These are phyloP conservation scores for Carduelis carduelis DNA, from an alignment of 2,797 vertebrate genomes.

Conservation along the genomic window DNA sequence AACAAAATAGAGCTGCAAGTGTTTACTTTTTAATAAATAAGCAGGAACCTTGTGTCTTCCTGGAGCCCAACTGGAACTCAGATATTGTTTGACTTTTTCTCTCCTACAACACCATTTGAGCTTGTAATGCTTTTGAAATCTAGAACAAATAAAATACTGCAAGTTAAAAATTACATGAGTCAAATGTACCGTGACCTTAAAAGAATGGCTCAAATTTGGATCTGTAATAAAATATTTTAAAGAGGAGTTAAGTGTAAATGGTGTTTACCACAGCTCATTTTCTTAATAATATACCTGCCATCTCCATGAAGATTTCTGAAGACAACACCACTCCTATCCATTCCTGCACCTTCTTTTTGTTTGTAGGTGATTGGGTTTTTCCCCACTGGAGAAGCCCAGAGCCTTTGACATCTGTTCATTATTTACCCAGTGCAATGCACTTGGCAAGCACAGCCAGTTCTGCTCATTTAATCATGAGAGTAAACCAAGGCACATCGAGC, in stretches of 20 bases:
- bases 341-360: neutral
- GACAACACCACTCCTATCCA: neutral
- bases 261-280: neutral
- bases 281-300: neutral
- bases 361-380: neutral
- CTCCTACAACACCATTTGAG: neutral
- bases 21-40: slow-evolving; percentile 5
- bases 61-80: neutral
- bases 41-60: slow-evolving; percentile 17
- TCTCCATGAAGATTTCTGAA: neutral
- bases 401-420: neutral
- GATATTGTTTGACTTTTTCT: slow-evolving; percentile 28
- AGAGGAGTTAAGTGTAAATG: neutral
- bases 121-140: neutral
- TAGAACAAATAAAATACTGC: slow-evolving; percentile 24
- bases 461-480: neutral
- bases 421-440: neutral
- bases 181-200: neutral
- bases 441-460: neutral
- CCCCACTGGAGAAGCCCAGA: neutral
- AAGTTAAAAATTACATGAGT: slow-evolving; percentile 18
- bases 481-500: neutral
- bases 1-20: neutral
- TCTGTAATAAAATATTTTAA: neutral
- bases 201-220: neutral